A percentile compares a stretch with the other conserved stretches of the same genome.
phyloP scores from a whole-genome alignment of 2,888 invertebrate species.

The Mechanitis messenoides region DNA sequence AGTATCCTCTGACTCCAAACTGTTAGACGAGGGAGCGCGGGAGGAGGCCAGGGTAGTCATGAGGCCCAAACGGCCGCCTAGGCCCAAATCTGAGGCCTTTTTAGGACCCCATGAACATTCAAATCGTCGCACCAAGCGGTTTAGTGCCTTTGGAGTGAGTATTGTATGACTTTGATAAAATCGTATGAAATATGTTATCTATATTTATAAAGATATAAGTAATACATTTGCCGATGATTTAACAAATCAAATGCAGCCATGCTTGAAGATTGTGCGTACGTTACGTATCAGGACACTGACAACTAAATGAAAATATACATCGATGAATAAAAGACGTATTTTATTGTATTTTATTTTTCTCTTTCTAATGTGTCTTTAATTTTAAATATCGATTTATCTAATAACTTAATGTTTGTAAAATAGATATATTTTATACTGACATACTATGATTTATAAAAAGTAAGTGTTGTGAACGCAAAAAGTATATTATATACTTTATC shows the following conservation, averaged over 20 bases:
- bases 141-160: conserved; percentile 97
- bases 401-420: no score
- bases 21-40: conserved; percentile 91
- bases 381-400: no score
- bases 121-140: conserved; percentile 91
- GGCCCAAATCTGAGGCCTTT: conserved; percentile 97
- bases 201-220: not conserved
- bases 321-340: conserved; percentile 17
- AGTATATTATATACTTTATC: not conserved
- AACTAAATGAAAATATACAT: conserved; percentile 24
- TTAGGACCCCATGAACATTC: conserved; percentile 84
- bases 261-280: conserved; percentile 26
- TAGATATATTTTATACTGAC: no score
- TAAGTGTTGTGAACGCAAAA: conserved; percentile 7
- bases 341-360: no score
- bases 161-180: not conserved
- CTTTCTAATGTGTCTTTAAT: no score
- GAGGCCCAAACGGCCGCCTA: conserved; percentile 92
- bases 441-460: no score
- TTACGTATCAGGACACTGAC: conserved; percentile 23
- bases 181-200: not conserved
- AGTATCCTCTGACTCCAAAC: conserved; percentile 93
- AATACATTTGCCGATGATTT: conserved; percentile 28
- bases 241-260: conserved; percentile 27
- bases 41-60: conserved; percentile 92